Evolutionary conservation across 2,888 invertebrate genomes (phyloP).

Genomic region (Erebia palarica): DNA sequence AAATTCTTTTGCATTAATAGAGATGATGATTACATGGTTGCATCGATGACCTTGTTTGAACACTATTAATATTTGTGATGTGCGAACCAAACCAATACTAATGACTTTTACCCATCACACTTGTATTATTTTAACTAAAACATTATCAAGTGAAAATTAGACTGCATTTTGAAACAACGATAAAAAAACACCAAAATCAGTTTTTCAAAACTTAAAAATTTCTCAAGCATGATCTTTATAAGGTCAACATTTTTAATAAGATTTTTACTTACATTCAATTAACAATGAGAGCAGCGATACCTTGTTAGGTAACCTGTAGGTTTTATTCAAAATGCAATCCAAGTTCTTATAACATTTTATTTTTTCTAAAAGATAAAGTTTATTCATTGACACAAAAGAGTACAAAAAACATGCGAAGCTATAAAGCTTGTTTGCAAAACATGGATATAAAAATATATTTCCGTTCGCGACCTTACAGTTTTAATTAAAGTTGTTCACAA

Average conservation of each 20-base stretch:
- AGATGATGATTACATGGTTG: neutral
- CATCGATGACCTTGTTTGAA: slow-evolving; percentile 29
- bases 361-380: slow-evolving; percentile 6
- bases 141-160: slow-evolving; percentile 12
- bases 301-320: neutral
- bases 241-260: no score
- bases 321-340: slow-evolving; percentile 16
- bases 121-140: slow-evolving; percentile 25
- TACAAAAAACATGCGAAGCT: slow-evolving; percentile 70
- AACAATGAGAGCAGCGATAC: neutral
- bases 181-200: neutral
- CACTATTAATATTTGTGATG: slow-evolving; percentile 3
- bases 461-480: slow-evolving; percentile 52
- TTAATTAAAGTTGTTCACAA: neutral
- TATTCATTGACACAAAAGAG: slow-evolving; percentile 38
- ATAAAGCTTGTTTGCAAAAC: slow-evolving; percentile 67
- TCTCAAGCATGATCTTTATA: no score
- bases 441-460: slow-evolving; percentile 48
- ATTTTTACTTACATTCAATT: neutral
- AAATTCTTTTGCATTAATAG: no score
- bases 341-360: neutral
- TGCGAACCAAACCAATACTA: slow-evolving; percentile 33
- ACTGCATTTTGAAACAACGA: slow-evolving; percentile 1
- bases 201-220: no score
- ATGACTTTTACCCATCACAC: slow-evolving; percentile 15